Evolutionary conservation across 2,113 vertebrate species (phyloP), one percentile per base, ranked within the genome.

Genomic region (Phycodurus eques): DNA sequence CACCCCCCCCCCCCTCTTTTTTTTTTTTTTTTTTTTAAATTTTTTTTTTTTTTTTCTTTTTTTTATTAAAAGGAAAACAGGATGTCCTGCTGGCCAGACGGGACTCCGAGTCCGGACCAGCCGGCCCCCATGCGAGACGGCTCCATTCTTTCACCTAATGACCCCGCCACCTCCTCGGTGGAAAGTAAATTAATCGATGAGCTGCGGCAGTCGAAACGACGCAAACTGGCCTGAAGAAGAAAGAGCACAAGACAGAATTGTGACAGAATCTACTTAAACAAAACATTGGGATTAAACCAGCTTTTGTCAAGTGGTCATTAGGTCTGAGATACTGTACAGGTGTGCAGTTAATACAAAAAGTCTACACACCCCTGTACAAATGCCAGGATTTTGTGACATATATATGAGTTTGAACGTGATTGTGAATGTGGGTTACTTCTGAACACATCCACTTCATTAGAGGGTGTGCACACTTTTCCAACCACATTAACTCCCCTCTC

Each of bases 151-250:
- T 63, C 74, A 47, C 67, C 59, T 33, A 33, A 22, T 35, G 17
- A 35, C 53, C 33, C 47, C 57, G 5, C n/a, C 42, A 8, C 19
- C 14, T 9, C 70, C 51, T 56, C 69, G 15, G 17, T 64, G 33
- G 5, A 84, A 88, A 83, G 94, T 92, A 90, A 89, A 39, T 90
- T 93, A 93, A 94, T 93, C 93, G 90, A 88, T 81, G 83, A 90
- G 83, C 86, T 83, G 80, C 42, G 65, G 56, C 78, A 75, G 79
- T 83, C 78, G 68, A 73, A 87, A 73, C 33, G 20, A 3, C 15
- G 15, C 17, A 7, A 62, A 17, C 33, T 56, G 1, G 6, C 22
- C 39, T 20, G 13, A 42, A 6, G 15, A 39, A 9, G 27, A 19
- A 62, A n/a, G 8, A 54, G 19, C 2, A 9, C 51, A n/a, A 2